These are phyloP conservation scores for Melanotaenia trifasciata DNA, from an alignment of 2,797 vertebrate genomes.

Conservation along the genomic window DNA sequence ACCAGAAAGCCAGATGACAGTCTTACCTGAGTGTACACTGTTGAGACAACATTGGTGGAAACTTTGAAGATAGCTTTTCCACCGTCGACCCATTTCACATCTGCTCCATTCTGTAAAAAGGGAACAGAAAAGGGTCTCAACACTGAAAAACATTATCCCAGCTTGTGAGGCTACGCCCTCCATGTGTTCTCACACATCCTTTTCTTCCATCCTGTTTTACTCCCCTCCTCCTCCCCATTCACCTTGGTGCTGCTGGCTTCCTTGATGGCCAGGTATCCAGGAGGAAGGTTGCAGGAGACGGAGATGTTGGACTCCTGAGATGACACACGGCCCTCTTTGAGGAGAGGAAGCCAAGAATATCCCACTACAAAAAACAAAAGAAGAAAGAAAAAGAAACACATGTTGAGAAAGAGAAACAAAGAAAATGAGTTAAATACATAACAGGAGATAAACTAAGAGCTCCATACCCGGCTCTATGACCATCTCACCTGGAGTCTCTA, in stretches of 20 bases:
- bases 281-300: slow-evolving; percentile 89
- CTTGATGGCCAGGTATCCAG: slow-evolving; percentile 90
- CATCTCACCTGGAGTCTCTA: slow-evolving; percentile 93
- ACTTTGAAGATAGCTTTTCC: slow-evolving; percentile 95
- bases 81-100: slow-evolving; percentile 96
- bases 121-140: not conserved
- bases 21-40: slow-evolving; percentile 96
- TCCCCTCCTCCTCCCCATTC: slow-evolving; percentile 4
- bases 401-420: not conserved
- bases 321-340: slow-evolving; percentile 90
- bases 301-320: slow-evolving; percentile 93
- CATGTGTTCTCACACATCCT: not conserved
- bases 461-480: not conserved
- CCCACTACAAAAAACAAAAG: slow-evolving; percentile 83
- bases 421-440: not conserved
- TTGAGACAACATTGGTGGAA: slow-evolving; percentile 92
- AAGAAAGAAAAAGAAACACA: not conserved
- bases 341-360: slow-evolving; percentile 94
- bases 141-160: not conserved
- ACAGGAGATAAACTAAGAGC: not conserved
- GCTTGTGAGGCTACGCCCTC: not conserved
- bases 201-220: not conserved
- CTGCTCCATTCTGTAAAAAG: slow-evolving; percentile 83
- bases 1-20: slow-evolving; percentile 6
- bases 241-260: slow-evolving; percentile 91